Percentiles rank a stretch among this genome's conserved stretches.
Conservation (phyloP, 2,113 vertebrate species). For the Anarhynchus alexandrinus region DNA sequence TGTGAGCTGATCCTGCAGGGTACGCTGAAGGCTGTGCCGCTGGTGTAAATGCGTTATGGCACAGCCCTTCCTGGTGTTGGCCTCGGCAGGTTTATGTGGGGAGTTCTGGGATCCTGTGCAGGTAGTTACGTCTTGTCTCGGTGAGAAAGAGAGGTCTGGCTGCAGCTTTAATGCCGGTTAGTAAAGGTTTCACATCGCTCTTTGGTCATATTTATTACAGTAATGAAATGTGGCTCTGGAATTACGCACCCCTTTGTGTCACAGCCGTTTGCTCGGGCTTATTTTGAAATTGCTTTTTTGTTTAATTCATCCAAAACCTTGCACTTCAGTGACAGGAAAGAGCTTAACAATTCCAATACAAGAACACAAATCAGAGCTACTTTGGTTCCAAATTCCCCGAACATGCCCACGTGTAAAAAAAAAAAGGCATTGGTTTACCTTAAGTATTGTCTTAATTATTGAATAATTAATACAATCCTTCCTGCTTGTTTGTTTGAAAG, state of each 20-base stretch:
- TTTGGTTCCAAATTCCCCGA: neutral
- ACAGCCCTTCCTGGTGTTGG: rapidly evolving
- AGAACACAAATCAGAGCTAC: neutral
- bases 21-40: rapidly evolving
- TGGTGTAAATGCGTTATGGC: rapidly evolving
- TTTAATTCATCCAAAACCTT: neutral
- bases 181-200: neutral
- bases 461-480: neutral
- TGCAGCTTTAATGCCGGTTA: neutral
- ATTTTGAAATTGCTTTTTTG: neutral
- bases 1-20: neutral
- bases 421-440: neutral
- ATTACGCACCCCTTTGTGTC: rapidly evolving
- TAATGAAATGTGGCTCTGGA: rapidly evolving
- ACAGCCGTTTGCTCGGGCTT: neutral
- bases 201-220: neutral
- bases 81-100: neutral
- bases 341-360: neutral
- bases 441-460: neutral
- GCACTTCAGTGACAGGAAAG: neutral
- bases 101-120: neutral
- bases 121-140: rapidly evolving
- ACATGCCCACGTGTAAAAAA: rapidly evolving
- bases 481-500: neutral
- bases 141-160: neutral